Evolutionary conservation across 1,140 invertebrate genomes (phyloP).

Genomic region (Lepidostoma basale): DNA sequence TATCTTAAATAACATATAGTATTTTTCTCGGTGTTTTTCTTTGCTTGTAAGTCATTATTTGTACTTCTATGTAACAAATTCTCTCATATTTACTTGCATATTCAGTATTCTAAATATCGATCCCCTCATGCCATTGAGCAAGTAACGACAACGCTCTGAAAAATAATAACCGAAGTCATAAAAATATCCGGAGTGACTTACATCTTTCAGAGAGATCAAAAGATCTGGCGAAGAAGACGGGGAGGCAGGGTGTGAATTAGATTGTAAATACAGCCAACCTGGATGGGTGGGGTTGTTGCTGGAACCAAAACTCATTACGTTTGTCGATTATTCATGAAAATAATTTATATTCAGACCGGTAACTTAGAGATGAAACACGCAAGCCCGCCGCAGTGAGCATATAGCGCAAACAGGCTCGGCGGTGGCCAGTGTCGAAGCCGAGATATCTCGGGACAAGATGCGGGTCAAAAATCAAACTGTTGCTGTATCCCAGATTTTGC

Average conservation of each 20-base stretch:
- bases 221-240: conserved; percentile 18
- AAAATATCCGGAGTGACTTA: conserved; percentile 4
- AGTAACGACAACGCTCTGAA: too few relatives aligned
- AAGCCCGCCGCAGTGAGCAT: conserved; percentile 34
- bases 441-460: too few relatives aligned
- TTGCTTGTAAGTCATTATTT: too few relatives aligned
- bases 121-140: too few relatives aligned
- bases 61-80: too few relatives aligned
- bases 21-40: too few relatives aligned
- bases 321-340: conserved; percentile 48
- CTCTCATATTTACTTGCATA: too few relatives aligned
- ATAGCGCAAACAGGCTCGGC: conserved; percentile 43
- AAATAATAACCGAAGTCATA: conserved; percentile 5
- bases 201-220: conserved; percentile 32
- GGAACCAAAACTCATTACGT: conserved; percentile 47
- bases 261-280: conserved; percentile 33
- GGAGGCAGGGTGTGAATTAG: conserved; percentile 22
- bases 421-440: too few relatives aligned
- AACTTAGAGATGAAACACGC: conserved; percentile 46
- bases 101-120: too few relatives aligned
- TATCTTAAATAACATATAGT: too few relatives aligned
- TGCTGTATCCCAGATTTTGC: too few relatives aligned
- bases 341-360: conserved; percentile 47
- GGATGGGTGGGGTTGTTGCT: conserved; percentile 33
- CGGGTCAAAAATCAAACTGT: too few relatives aligned